phyloP scores from a whole-genome alignment of 1,140 invertebrate species.

The Ips typographus region DNA sequence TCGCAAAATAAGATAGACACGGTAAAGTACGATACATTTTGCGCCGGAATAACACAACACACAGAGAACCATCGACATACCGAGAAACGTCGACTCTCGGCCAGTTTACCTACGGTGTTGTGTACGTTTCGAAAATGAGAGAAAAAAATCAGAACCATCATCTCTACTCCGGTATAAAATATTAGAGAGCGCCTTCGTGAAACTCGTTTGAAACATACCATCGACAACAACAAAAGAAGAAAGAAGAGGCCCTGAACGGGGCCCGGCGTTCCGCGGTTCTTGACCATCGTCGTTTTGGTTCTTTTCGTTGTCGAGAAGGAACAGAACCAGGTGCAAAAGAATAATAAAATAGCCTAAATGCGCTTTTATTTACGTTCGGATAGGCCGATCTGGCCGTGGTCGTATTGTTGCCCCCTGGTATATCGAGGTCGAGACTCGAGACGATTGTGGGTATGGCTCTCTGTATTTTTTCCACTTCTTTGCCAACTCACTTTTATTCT shows the following conservation, averaged over 20 bases:
- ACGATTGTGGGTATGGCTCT: too few relatives aligned
- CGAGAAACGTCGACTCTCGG: conserved; percentile 14
- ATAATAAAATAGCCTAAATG: conserved; percentile 25
- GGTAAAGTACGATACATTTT: conserved; percentile 11
- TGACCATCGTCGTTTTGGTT: conserved; percentile 27
- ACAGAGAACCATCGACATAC: conserved; percentile 7
- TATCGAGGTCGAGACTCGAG: too few relatives aligned
- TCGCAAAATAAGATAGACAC: neutral
- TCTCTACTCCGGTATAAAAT: conserved; percentile 29
- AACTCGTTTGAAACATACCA: conserved; percentile 33
- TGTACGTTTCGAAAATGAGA: conserved; percentile 1
- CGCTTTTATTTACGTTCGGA: neutral
- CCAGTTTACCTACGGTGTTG: conserved; percentile 14
- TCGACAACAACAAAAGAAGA: conserved; percentile 28
- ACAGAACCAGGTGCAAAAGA: conserved; percentile 25
- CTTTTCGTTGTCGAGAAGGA: conserved; percentile 9
- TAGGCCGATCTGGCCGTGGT: too few relatives aligned
- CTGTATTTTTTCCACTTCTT: too few relatives aligned
- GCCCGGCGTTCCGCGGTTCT: conserved; percentile 2
- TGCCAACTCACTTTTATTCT: too few relatives aligned
- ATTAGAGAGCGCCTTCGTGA: conserved; percentile 30
- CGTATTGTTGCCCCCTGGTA: too few relatives aligned
- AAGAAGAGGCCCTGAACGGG: conserved; percentile 18
- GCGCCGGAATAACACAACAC: conserved; percentile 4
- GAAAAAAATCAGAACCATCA: conserved; percentile 29